Percentiles rank a stretch among this genome's conserved stretches.
These are phyloP conservation scores for Tragulus kanchil DNA, from an alignment of 2,113 vertebrate genomes.

Conservation along the genomic window DNA sequence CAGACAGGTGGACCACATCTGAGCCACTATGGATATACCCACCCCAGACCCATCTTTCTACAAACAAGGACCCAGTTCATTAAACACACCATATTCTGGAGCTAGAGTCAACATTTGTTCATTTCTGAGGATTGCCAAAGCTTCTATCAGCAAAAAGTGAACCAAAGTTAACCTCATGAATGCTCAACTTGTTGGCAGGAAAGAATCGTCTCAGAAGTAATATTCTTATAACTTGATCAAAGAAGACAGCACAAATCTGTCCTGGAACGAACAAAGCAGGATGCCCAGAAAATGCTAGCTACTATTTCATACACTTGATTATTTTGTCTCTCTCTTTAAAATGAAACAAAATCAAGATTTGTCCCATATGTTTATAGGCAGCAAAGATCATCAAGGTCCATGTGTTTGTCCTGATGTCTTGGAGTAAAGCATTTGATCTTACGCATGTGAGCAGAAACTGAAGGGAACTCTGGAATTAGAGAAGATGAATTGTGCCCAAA, in stretches of 20 bases:
- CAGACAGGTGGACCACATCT: not conserved
- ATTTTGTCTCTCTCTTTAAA: not conserved
- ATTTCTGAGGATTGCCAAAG: not conserved
- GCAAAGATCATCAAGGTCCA: not conserved
- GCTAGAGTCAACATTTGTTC: not conserved
- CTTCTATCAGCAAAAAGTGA: not conserved
- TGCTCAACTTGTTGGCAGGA: not conserved
- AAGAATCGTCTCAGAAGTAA: not conserved
- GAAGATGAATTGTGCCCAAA: not conserved
- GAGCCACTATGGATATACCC: not conserved
- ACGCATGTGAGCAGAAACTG: not conserved
- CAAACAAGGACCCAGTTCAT: not conserved
- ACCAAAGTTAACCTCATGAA: not conserved
- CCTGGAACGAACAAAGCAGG: not conserved
- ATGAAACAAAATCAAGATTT: conserved; percentile 16
- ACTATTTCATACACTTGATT: not conserved
- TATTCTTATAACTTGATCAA: conserved; percentile 17
- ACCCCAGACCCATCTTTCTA: not conserved
- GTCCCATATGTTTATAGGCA: not conserved
- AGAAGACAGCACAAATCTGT: not conserved
- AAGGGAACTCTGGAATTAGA: not conserved
- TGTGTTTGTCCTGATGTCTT: not conserved
- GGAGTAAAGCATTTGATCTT: not conserved
- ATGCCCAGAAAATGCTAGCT: not conserved
- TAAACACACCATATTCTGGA: not conserved